Base-by-base conservation (phyloP, 2,888 invertebrate genomes). In the Sesia bembeciformis region DNA sequence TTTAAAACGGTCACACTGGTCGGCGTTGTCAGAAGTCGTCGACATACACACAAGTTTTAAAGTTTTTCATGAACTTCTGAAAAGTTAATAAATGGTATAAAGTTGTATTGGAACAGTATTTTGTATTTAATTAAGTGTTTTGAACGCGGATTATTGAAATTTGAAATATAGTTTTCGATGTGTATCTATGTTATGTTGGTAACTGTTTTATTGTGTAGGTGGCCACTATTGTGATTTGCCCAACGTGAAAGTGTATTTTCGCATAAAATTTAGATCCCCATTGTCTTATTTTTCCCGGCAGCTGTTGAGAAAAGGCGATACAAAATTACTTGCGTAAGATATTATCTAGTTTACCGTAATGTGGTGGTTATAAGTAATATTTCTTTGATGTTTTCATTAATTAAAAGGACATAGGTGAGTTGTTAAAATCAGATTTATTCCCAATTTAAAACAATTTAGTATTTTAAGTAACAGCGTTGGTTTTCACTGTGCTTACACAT, bases 131-230 rank as follows among this genome's bases (percentile, higher is more conserved):
- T 42, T 42, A 53, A 54, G 52, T 53, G 52, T 56, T 57, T 55
- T 57, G 8, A 39, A 39, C 38, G 38, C 23, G 23, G 23, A 5
- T 39, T 38, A 38, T 54, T 55, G 41, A 55, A 62, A 59, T 58
- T 62, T 57, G 57, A 23, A 23, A 23, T n/a, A 53, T 54, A 69
- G 66, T 70, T 70, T 75, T 68, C 61, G 68, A 68, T 61, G 67
- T 70, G 66, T 70, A 68, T 69, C 63, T 71, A 73, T 52, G 50
- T 53, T 71, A 73, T 52, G 50, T 53, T 54, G 43, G 52, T 84
- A 86, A 87, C 85, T 85, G 86, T 87, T 77, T 78, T 81, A 78
- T 78, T 77, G 84, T 84, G 87, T 89, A 87, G 87, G 87, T 89
- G 85, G 83, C 82, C 81, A 74, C 70, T 60, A 71, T 73, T 72